Base-by-base conservation (phyloP, 2,888 invertebrate genomes). In the Trissolcus japonicus region DNA sequence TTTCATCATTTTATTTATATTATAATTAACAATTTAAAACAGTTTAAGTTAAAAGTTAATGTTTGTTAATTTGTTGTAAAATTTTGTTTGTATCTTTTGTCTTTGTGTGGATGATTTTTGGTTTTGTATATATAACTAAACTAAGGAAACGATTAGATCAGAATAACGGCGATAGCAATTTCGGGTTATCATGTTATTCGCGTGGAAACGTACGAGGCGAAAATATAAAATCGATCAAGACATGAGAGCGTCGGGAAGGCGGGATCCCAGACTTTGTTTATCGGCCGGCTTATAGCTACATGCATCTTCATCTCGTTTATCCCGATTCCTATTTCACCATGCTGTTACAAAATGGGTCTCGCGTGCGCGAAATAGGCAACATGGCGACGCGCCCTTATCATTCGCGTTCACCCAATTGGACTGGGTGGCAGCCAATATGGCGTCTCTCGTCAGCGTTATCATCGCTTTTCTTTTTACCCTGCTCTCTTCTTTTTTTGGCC, bases 381-480 rank as follows among this genome's bases (percentile, higher is more conserved):
- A 86, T 86, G 86, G 85, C 85, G 83, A 83, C 83, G 71, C 71
- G 29, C 71, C 62, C 76, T 76, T 76, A 76, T 76, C 76, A 76
- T 59, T 82, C 83, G 80, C 79, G 68, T 68, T 72, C 74, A 75
- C 77, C 80, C 82, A 85, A 88, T 88, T 86, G 87, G 85, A 85
- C 84, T 86, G 86, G 86, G 84, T 83, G 83, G 81, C 83, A 83
- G 85, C 86, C 87, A 88, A 86, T 85, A 87, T 86, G 86, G 86
- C 86, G 85, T 83, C 84, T 83, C 86, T 87, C 87, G 86, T 88
- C 87, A 87, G 83, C 82, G 87, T 87, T 88, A 88, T 87, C 84
- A 87, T 88, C 87, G 85, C 82, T 79, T 78, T 25, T 17, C 53
- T 78, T 25, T 17, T 48, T 56, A 54, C 73, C 54, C 62, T 14